Percentiles rank a stretch among this genome's conserved stretches.
Conservation (phyloP, 2,797 vertebrate genomes). For the Gorsachius magnificus region DNA sequence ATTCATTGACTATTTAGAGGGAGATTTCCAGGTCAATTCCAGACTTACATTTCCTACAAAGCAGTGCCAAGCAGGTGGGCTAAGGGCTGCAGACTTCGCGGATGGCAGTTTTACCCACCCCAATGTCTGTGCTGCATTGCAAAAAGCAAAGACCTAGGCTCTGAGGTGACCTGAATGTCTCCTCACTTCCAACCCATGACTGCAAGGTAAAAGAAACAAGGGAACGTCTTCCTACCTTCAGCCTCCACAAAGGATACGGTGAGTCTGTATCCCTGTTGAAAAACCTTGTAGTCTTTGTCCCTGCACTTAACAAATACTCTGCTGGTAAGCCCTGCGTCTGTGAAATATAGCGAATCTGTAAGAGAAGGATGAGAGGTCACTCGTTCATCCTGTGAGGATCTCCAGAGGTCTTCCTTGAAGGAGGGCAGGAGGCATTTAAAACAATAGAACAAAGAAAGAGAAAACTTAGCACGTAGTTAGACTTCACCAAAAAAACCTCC, state of each 20-base stretch:
- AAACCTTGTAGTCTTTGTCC: slow-evolving; percentile 99
- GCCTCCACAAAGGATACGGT: slow-evolving; percentile 96
- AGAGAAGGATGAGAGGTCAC: slow-evolving; percentile 66
- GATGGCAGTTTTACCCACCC: neutral
- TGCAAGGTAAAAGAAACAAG: neutral
- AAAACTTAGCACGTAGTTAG: neutral
- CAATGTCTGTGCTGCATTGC: neutral
- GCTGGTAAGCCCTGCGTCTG: slow-evolving; percentile 98
- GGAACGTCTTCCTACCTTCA: slow-evolving; percentile 84
- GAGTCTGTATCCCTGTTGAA: slow-evolving; percentile 99
- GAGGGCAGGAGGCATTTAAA: neutral
- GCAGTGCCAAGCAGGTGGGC: neutral
- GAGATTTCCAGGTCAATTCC: neutral
- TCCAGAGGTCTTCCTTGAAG: neutral
- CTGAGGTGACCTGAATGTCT: neutral
- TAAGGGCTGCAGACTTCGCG: neutral
- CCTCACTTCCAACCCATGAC: neutral
- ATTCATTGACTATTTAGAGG: neutral
- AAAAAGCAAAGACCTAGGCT: neutral
- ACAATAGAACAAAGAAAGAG: slow-evolving; percentile 20
- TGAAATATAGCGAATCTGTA: slow-evolving; percentile 98
- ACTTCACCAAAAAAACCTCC: neutral
- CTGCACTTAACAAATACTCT: slow-evolving; percentile 97
- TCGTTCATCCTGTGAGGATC: neutral
- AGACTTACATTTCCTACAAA: neutral